phyloP scores from a whole-genome alignment of 2,888 invertebrate species.

The Linyphia triangularis region DNA sequence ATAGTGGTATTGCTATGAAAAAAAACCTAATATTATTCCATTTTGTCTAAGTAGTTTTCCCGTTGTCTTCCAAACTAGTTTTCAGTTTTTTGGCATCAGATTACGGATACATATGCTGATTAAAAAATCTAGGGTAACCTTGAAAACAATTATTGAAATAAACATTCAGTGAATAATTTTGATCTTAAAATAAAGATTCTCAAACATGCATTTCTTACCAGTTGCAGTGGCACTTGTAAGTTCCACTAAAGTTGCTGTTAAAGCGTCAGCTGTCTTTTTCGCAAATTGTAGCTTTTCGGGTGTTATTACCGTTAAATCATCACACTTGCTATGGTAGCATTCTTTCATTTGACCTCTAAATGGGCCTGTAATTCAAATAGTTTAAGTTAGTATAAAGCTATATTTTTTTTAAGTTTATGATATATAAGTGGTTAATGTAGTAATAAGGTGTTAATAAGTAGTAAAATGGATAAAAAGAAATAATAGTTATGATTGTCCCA shows the following conservation, averaged over 20 bases:
- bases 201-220: slow-evolving; percentile 21
- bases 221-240: slow-evolving; percentile 70
- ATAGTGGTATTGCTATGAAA: too few species aligned
- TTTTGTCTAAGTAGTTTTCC: too few species aligned
- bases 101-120: too few species aligned
- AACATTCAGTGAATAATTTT: neutral
- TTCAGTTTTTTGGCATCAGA: too few species aligned
- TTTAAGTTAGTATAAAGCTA: too few species aligned
- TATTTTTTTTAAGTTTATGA: too few species aligned
- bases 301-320: slow-evolving; percentile 74
- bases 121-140: neutral
- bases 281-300: slow-evolving; percentile 76
- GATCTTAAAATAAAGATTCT: neutral
- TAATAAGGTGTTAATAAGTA: too few species aligned
- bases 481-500: too few species aligned
- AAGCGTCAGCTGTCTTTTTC: slow-evolving; percentile 76
- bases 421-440: too few species aligned
- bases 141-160: neutral
- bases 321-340: slow-evolving; percentile 76
- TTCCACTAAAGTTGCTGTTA: slow-evolving; percentile 75
- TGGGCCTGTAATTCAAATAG: slow-evolving; percentile 75
- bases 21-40: too few species aligned
- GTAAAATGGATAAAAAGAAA: too few species aligned
- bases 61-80: too few species aligned
- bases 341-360: slow-evolving; percentile 76